These are phyloP conservation scores for Carcina quercana DNA, from an alignment of 2,888 invertebrate species.

Conservation along the genomic window DNA sequence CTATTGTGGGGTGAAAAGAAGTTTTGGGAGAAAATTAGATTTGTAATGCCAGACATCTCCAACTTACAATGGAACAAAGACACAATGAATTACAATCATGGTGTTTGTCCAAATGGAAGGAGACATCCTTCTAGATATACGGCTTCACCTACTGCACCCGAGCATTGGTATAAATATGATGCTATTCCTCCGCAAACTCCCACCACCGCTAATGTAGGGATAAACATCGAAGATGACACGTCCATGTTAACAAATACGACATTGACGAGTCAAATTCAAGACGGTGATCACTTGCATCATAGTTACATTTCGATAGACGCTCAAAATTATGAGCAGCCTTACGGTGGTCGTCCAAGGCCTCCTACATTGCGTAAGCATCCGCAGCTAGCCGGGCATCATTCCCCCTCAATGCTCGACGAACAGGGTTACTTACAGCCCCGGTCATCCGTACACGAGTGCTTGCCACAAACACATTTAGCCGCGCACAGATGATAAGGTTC, in stretches of 20 bases:
- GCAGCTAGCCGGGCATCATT: slow-evolving; percentile 42
- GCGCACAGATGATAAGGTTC: slow-evolving; percentile 62
- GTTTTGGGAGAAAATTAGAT: slow-evolving; percentile 92
- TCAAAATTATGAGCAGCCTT: slow-evolving; percentile 69
- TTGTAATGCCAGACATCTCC: slow-evolving; percentile 85
- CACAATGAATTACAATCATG: slow-evolving; percentile 68
- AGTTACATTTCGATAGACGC: slow-evolving; percentile 80
- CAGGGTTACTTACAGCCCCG: slow-evolving; percentile 71
- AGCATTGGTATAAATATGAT: slow-evolving; percentile 81
- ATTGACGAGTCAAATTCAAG: slow-evolving; percentile 77
- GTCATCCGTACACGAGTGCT: slow-evolving; percentile 65
- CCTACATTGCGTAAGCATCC: slow-evolving; percentile 59
- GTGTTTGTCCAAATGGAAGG: slow-evolving; percentile 70
- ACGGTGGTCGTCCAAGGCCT: slow-evolving; percentile 60
- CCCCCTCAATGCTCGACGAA: slow-evolving; percentile 66
- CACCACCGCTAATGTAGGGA: slow-evolving; percentile 64
- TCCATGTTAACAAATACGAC: slow-evolving; percentile 76
- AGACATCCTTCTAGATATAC: slow-evolving; percentile 79
- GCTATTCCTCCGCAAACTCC: slow-evolving; percentile 74
- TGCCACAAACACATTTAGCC: slow-evolving; percentile 65
- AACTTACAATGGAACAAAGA: slow-evolving; percentile 77
- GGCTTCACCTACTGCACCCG: slow-evolving; percentile 81
- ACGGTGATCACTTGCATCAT: slow-evolving; percentile 77
- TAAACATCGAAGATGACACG: slow-evolving; percentile 75
- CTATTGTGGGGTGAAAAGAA: slow-evolving; percentile 87